Base-by-base conservation (phyloP, 2,113 vertebrate species). In the Thunnus maccoyii region DNA sequence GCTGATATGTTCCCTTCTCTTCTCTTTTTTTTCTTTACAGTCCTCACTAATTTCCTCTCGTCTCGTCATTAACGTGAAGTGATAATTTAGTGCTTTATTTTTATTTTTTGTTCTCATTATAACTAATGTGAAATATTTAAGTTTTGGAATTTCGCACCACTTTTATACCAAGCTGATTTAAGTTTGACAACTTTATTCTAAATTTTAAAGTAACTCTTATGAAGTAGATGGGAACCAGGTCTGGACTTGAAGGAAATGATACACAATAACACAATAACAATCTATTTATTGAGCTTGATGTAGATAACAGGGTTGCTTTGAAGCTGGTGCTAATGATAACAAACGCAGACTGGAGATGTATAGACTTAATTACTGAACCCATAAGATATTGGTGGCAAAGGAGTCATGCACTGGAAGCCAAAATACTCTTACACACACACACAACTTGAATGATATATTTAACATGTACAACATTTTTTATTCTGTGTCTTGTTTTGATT, bases 231-330 rank as follows among this genome's bases (percentile, higher is more conserved):
- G 27, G 3, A 22, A 36, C 70, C 3, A 6, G 47, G 51, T 41
- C 67, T 2, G 6, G 32, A 47, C 44, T 58, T 83, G 52, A 77
- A 84, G 69, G 72, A 84, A 57, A 48, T 41, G 11, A 30, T 65
- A 64, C 11, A 44, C 15, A 32, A 48, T 58, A 50, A 86, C 52
- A 50, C 27, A 30, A 30, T 30, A 30, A 30, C 27, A 30, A 30
- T 78, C 10, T 77, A 88, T 90, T 92, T 87, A 89, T 88, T 90
- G 48, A 78, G 70, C 25, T 76, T 85, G 48, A 57, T 80, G 52
- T 91, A 89, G 69, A 55, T 69, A 56, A 68, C 65, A 63, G 56
- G 61, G 63, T 67, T 90, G 68, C 47, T 76, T 78, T 78, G 46
- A 81, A 63, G 22, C 17, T 69, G 11, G 12, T 55, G 17, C 48